Evolutionary conservation across 1,140 invertebrate species (phyloP).

Genomic region (Neodiprion virginianus): DNA sequence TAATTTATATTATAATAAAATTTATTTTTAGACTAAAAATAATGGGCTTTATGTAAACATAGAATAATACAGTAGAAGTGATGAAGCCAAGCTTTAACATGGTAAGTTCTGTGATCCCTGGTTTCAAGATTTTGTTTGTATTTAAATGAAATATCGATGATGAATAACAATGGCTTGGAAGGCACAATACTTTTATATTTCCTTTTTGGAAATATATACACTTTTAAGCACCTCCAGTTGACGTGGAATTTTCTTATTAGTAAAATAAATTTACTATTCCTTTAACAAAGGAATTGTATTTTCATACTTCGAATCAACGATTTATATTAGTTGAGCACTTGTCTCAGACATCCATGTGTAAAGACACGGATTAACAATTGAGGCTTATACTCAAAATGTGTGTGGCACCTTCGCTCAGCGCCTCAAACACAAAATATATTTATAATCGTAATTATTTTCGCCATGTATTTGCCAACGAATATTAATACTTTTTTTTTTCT

Average conservation of each 20-base stretch:
- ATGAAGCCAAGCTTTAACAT: not conserved
- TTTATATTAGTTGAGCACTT: not conserved
- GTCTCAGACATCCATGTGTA: not conserved
- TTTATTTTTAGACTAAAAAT: not conserved
- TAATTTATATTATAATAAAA: not conserved
- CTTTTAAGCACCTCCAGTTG: too few relatives aligned
- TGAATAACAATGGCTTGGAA: not conserved
- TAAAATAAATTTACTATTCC: too few relatives aligned
- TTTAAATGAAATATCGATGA: not conserved
- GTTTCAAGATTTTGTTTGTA: not conserved
- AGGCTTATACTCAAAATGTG: not conserved
- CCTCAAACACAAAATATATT: constrained; percentile 52
- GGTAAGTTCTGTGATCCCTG: constrained; percentile 2
- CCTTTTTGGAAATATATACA: too few relatives aligned
- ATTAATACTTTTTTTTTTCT: constrained; percentile 40
- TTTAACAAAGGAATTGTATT: too few relatives aligned
- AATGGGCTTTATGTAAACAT: not conserved
- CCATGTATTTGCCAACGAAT: constrained; percentile 63
- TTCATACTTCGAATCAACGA: too few relatives aligned
- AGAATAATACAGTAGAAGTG: not conserved
- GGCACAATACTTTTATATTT: too few relatives aligned
- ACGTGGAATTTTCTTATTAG: too few relatives aligned
- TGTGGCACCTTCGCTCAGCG: constrained; percentile 55
- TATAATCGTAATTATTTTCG: constrained; percentile 58
- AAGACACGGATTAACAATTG: not conserved